Base-by-base conservation (phyloP, 1,140 invertebrate genomes). In the Globodera rostochiensis region DNA sequence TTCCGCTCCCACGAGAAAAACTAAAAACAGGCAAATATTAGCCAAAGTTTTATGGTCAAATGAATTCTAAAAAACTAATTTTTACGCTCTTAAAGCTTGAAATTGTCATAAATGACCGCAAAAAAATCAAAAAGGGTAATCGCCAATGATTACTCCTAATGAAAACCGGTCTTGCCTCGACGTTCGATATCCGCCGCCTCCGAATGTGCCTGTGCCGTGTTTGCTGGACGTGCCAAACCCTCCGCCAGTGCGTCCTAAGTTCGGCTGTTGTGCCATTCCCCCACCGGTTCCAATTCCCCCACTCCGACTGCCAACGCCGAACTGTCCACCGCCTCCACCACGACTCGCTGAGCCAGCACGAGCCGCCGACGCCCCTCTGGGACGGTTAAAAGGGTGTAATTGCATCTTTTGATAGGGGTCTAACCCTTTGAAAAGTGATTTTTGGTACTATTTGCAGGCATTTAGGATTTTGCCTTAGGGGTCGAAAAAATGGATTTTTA, bases 1-100 rank as follows among this genome's bases (percentile, higher is more conserved):
- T 11, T 6, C 88, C 88, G 11, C 67, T 84, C 21, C 86, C 84
- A 19, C 67, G 83, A 3, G 64, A 74, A 66, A 57, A 84, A 74
- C 85, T 84, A 66, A 84, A 74, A 71, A 45, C n/a, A 9, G 74
- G 36, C 36, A 36, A 36, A 36, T 36, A 36, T 36, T 36, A 36
- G 36, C 1, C 36, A 36, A 36, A 36, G 1, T 3, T 1, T 36
- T 36, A 36, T 36, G 2, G 36, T 36, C 36, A 36, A 36, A 36
- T 36, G 2, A 36, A 36, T 3, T 36, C 36, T 36, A 36, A 36
- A 36, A 36, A 36, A 36, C 36, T 36, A 36, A 36, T 36, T 36
- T 36, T 36, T 36, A 36, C 36, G 36, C 36, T 36, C 36, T 36
- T 36, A 2, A 36, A 3, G 36, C 36, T 36, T 36, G 36, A 36